Evolutionary conservation across 53 echinoderm and acorn worm species (phyloP).

Genomic region (Arbacia lixula): DNA sequence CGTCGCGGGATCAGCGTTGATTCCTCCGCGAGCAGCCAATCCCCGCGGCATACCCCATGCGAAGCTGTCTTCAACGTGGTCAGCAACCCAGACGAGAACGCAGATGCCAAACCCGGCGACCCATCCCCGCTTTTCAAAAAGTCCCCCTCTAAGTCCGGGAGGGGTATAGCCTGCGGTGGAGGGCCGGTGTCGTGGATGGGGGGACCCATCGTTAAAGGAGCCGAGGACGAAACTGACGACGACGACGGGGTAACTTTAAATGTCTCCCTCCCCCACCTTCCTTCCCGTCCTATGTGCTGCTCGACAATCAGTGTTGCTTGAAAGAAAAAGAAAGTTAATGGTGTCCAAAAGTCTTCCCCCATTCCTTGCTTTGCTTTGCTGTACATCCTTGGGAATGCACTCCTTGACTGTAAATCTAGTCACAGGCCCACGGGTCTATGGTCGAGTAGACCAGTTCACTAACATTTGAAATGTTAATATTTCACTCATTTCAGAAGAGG

Average conservation of each 20-base stretch:
- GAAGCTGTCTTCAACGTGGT: slow-evolving; percentile 66
- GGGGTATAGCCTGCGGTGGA: slow-evolving; percentile 62
- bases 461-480: too few relatives aligned
- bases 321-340: too few relatives aligned
- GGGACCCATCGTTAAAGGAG: slow-evolving; percentile 57
- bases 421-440: too few relatives aligned
- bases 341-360: too few relatives aligned
- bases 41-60: slow-evolving; percentile 65
- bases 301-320: too few relatives aligned
- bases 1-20: slow-evolving; percentile 62
- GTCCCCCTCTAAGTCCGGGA: slow-evolving; percentile 50
- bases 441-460: too few relatives aligned
- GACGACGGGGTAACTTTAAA: slow-evolving; percentile 62
- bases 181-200: slow-evolving; percentile 60
- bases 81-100: slow-evolving; percentile 54
- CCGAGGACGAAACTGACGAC: slow-evolving; percentile 54
- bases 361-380: too few relatives aligned
- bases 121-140: slow-evolving; percentile 69
- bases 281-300: neutral
- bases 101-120: slow-evolving; percentile 59
- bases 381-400: too few relatives aligned
- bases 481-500: too few relatives aligned
- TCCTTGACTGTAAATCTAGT: too few relatives aligned
- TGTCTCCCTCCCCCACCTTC: neutral
- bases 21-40: slow-evolving; percentile 47